These are phyloP conservation scores for Caenorhabditis macrosperma DNA, from an alignment of 2,888 invertebrate species.

Conservation along the genomic window DNA sequence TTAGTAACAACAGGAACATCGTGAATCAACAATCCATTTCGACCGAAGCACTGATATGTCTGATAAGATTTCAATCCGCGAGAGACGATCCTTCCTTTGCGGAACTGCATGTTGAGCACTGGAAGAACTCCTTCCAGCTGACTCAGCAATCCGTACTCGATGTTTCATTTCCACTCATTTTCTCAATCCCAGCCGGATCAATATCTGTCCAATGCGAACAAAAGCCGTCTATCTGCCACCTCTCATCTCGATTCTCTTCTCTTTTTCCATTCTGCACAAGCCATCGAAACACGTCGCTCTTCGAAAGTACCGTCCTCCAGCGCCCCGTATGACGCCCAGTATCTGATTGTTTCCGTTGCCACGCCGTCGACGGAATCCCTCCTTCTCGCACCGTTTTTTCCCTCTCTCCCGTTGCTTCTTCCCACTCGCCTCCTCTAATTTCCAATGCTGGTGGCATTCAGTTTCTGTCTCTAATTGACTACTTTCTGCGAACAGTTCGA, in stretches of 20 bases:
- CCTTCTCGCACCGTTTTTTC: neutral
- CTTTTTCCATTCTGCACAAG: neutral
- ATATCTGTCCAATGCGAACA: neutral
- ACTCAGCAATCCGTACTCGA: neutral
- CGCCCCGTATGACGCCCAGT: neutral
- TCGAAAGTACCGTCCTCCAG: neutral
- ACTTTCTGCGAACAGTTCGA: neutral
- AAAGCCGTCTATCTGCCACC: neutral
- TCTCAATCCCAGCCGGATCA: neutral
- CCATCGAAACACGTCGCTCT: conserved; percentile 1
- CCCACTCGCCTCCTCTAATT: neutral
- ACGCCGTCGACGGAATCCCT: neutral
- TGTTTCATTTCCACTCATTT: neutral
- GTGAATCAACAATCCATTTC: too few species aligned
- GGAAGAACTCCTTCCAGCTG: too few species aligned
- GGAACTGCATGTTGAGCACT: too few species aligned
- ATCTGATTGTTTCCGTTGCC: neutral
- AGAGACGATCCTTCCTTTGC: too few species aligned
- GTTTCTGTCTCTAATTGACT: neutral
- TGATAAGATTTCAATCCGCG: too few species aligned
- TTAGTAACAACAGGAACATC: too few species aligned
- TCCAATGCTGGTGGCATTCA: neutral
- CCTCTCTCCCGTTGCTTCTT: neutral
- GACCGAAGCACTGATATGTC: too few species aligned
- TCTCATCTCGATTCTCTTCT: neutral